Evolutionary conservation across 2,113 vertebrate genomes (phyloP).

Genomic region (Diphyllodes magnificus): DNA sequence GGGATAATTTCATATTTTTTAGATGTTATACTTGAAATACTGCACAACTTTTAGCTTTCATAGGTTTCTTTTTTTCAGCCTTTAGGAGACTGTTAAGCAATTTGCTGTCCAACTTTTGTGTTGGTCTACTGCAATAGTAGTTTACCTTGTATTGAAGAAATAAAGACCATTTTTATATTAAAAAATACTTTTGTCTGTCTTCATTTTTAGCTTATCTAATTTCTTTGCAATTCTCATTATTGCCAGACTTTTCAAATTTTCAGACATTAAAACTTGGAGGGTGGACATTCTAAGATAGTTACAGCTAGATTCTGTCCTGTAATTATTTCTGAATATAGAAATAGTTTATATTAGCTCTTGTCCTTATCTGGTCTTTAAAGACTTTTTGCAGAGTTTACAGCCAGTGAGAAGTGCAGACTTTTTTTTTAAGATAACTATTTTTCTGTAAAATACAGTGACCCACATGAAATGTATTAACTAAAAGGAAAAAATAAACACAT

Average conservation of each 20-base stretch:
- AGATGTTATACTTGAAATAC: constrained; percentile 68
- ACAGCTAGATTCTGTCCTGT: background rate
- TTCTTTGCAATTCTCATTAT: background rate
- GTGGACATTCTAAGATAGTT: background rate
- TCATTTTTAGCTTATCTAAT: constrained; percentile 12
- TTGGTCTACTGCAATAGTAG: constrained; percentile 77
- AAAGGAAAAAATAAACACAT: background rate
- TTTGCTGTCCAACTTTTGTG: constrained; percentile 75
- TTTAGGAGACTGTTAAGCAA: constrained; percentile 79
- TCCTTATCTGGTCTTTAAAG: background rate
- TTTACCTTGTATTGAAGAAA: constrained; percentile 79
- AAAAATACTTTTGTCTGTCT: constrained; percentile 19
- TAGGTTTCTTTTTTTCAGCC: constrained; percentile 69
- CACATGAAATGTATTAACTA: background rate
- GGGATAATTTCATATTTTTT: constrained; percentile 51
- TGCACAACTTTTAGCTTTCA: constrained; percentile 69
- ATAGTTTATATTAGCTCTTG: background rate
- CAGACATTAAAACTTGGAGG: background rate
- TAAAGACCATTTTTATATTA: constrained; percentile 71
- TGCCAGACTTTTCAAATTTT: background rate
- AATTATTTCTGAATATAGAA: background rate
- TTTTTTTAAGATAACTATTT: background rate
- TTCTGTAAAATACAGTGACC: background rate
- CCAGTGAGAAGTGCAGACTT: background rate
- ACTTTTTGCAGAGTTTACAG: background rate